Percentiles rank a stretch among this genome's conserved stretches.
Evolutionary conservation across 2,888 invertebrate genomes (phyloP).

Genomic region (Bellardia bayeri): DNA sequence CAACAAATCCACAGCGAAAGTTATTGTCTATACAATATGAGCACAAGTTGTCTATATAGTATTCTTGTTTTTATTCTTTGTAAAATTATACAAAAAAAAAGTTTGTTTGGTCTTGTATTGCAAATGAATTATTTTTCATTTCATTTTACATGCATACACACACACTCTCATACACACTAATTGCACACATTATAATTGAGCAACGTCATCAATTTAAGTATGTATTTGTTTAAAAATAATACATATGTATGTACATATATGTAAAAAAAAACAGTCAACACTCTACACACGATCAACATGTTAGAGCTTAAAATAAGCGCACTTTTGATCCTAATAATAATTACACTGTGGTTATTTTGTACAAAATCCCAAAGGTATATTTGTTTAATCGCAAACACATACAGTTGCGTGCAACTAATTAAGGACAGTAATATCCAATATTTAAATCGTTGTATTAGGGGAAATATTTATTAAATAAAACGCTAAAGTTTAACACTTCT

Average conservation of each 20-base stretch:
- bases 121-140: slow-evolving; percentile 55
- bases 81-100: slow-evolving; percentile 4
- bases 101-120: slow-evolving; percentile 21
- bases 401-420: no score
- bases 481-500: no score
- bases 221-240: slow-evolving; percentile 6
- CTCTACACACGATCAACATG: slow-evolving; percentile 45
- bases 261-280: slow-evolving; percentile 1
- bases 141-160: slow-evolving; percentile 3
- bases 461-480: no score
- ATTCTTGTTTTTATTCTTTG: slow-evolving; percentile 6
- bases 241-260: no score
- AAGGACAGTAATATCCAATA: no score
- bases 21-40: slow-evolving; percentile 51
- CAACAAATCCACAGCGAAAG: slow-evolving; percentile 21
- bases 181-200: slow-evolving; percentile 34
- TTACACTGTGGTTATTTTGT: background rate
- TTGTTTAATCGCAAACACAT: no score
- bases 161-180: background rate
- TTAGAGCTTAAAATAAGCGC: background rate
- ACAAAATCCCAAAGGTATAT: no score
- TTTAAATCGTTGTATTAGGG: no score
- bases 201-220: slow-evolving; percentile 56
- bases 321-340: background rate
- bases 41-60: slow-evolving; percentile 12